Percentiles rank a stretch among this genome's conserved stretches.
These are phyloP conservation scores for Perca schrenkii DNA, from an alignment of 2,113 vertebrate genomes.

Conservation along the genomic window DNA sequence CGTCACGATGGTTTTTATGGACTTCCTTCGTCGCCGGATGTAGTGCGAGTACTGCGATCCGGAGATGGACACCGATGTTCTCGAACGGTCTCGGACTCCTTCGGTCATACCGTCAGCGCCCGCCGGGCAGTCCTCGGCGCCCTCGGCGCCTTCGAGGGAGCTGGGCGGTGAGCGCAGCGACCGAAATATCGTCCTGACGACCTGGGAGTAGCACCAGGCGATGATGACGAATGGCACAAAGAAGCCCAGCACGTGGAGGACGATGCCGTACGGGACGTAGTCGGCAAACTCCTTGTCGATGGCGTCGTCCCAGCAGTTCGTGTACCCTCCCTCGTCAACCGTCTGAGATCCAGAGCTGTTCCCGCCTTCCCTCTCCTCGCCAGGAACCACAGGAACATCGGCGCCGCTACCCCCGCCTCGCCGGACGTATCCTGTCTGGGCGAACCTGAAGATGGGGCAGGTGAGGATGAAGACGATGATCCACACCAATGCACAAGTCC, in stretches of 20 bases:
- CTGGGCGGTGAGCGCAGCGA: conserved; percentile 80
- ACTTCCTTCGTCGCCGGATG: conserved; percentile 83
- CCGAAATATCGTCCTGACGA: conserved; percentile 85
- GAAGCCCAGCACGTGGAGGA: conserved; percentile 86
- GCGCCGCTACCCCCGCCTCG: neutral
- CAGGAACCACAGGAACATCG: neutral
- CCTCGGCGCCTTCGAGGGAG: conserved; percentile 56
- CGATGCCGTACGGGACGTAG: conserved; percentile 87
- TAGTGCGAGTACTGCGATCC: conserved; percentile 83
- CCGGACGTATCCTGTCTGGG: conserved; percentile 79
- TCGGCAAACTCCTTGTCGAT: conserved; percentile 85
- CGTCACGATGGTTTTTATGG: conserved; percentile 87
- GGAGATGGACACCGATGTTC: conserved; percentile 74
- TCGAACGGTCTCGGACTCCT: conserved; percentile 38
- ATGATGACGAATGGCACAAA: conserved; percentile 87
- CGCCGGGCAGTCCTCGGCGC: conserved; percentile 58
- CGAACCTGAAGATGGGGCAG: conserved; percentile 87
- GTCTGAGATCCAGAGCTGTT: conserved; percentile 33
- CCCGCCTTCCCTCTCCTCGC: neutral
- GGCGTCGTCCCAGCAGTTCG: conserved; percentile 88
- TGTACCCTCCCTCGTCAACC: conserved; percentile 57
- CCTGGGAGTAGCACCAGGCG: conserved; percentile 88
- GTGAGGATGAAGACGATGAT: conserved; percentile 86
- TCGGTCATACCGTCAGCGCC: conserved; percentile 43
- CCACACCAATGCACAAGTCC: conserved; percentile 85